Percentiles rank a stretch among this genome's conserved stretches.
Conservation (phyloP, 2,888 invertebrate species). For the Argyra leucocephala region DNA sequence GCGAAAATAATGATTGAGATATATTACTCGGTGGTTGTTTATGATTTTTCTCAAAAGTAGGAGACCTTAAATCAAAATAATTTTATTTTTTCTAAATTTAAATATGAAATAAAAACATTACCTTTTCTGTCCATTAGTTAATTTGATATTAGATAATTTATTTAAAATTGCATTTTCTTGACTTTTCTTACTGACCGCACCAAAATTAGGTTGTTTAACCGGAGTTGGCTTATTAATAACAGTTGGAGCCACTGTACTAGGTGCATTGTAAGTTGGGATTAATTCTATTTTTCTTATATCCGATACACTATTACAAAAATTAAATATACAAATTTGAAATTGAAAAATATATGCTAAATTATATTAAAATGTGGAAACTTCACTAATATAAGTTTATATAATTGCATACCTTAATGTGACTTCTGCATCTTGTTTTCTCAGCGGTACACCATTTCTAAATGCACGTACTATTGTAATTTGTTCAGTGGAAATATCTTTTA, state of each 20-base stretch:
- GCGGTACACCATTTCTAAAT: conserved; percentile 65
- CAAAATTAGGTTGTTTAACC: conserved; percentile 38
- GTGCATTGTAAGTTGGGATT: conserved; percentile 53
- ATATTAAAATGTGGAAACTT: too few species aligned
- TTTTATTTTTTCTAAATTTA: background rate
- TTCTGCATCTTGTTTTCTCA: conserved; percentile 48
- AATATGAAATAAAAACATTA: conserved; percentile 16
- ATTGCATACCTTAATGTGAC: conserved; percentile 52
- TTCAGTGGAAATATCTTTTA: conserved; percentile 60
- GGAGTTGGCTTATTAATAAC: conserved; percentile 43
- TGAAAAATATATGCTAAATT: background rate
- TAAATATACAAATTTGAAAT: conserved; percentile 10
- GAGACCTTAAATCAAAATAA: background rate
- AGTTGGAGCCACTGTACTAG: conserved; percentile 35
- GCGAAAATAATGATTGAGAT: background rate
- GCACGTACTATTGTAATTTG: conserved; percentile 68
- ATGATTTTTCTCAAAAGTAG: conserved; percentile 2
- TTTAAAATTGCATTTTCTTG: conserved; percentile 30
- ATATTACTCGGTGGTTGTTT: background rate
- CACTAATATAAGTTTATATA: background rate
- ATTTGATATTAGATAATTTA: conserved; percentile 38
- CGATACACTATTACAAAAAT: conserved; percentile 47
- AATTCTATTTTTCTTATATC: conserved; percentile 69
- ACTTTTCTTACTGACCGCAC: conserved; percentile 23
- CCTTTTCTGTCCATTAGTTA: conserved; percentile 31